Evolutionary conservation across 1,140 invertebrate genomes (phyloP), one percentile per base, ranked within the genome.

Genomic region (Dendrolimus punctatus): DNA sequence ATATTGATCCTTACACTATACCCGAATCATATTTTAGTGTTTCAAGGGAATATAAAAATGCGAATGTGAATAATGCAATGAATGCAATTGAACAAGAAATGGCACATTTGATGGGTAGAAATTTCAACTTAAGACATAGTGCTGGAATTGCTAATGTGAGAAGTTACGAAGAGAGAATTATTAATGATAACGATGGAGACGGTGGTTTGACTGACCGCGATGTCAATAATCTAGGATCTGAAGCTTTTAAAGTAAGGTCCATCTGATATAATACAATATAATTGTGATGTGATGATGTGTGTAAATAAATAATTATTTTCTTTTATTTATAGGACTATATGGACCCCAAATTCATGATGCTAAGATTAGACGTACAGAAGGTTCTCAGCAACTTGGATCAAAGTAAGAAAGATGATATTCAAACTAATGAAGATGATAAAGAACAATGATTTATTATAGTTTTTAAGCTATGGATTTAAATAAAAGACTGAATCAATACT

Each of bases 301-400:
- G 23, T 9, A 46, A n/a, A 6, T 46, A 6, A 23, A 6, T 46
- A 46, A 46, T 4, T 36, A 2, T 23, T 46, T 8, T 6, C 40
- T 8, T 62, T 51, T 59, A 7, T 59, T 78, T 76, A 40, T 58
- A 87, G 84, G 82, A 81, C 51, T 81, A 75, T 39, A 73, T 82
- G 72, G 85, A 87, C 54, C 82, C 85, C 4, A 85, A 86, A 64
- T 73, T 87, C 55, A 85, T 83, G 80, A 80, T 85, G 75, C 55
- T 87, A 6, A 72, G 83, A 39, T 60, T 87, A 49, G 82, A 87
- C 57, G 79, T 87, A 5, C 79, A 85, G 51, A 70, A 81, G 55
- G 79, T 85, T 0, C 65, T 85, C 41, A 76, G 67, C 60, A 82
- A 82, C 69, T 63, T 85, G 46, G 74, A 78, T 36, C 69, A 72